These are phyloP conservation scores for Grammomys surdaster DNA, from an alignment of 2,113 vertebrate genomes.

Conservation along the genomic window DNA sequence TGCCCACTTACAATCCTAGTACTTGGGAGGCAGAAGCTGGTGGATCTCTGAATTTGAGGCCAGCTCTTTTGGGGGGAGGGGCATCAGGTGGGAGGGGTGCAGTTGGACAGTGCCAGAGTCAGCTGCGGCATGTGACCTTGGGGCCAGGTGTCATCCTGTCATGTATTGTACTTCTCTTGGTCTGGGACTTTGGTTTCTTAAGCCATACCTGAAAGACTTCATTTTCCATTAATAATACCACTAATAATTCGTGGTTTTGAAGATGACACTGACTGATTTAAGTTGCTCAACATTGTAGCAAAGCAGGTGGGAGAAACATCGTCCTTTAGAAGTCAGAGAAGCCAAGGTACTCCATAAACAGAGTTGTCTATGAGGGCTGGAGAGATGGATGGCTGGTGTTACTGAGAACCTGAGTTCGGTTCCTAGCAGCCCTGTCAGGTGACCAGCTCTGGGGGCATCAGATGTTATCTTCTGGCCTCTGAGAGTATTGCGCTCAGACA, in stretches of 20 bases:
- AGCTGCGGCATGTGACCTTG: background rate
- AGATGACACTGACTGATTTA: background rate
- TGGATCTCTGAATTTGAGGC: background rate
- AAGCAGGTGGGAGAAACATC: background rate
- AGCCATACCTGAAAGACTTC: background rate
- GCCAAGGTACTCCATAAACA: background rate
- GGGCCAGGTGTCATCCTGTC: background rate
- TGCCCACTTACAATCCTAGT: background rate
- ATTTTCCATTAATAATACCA: background rate
- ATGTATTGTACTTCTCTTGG: background rate
- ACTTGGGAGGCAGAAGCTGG: background rate
- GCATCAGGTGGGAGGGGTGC: slow-evolving; percentile 63
- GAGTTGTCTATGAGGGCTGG: background rate
- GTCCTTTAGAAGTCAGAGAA: background rate
- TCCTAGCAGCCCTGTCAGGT: background rate
- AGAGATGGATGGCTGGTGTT: background rate
- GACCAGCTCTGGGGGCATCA: background rate
- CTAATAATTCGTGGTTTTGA: slow-evolving; percentile 2
- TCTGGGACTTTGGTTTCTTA: background rate
- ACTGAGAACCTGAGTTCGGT: background rate
- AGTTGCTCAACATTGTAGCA: background rate
- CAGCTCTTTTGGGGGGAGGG: too few relatives aligned
- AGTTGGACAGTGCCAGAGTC: background rate
- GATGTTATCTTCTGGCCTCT: background rate
- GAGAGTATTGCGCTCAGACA: background rate